Percentiles rank a stretch among this genome's conserved stretches.
Conservation (phyloP, 2,113 vertebrate genomes). For the Synodontis membranacea region DNA sequence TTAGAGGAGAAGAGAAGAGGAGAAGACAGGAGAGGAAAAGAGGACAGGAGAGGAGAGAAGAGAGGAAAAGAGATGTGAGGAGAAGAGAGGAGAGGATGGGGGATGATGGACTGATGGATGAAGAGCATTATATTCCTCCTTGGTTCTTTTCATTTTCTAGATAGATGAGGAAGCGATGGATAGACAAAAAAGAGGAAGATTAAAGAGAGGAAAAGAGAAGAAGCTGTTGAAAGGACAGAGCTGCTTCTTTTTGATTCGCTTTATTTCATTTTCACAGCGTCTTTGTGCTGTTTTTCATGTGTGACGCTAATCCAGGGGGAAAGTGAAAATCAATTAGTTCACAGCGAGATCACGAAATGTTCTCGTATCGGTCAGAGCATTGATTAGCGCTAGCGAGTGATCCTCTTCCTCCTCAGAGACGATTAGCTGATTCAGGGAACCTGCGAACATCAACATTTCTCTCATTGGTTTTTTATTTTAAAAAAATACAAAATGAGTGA, state of each 20-base stretch:
- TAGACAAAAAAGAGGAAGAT: neutral
- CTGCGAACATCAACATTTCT: neutral
- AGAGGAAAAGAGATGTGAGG: no score
- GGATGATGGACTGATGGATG: neutral
- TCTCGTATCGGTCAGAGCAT: slow-evolving; percentile 1
- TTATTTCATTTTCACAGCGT: neutral
- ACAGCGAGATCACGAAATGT: neutral
- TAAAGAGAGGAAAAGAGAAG: neutral
- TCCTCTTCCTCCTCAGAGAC: neutral
- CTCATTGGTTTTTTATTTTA: neutral
- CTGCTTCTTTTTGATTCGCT: neutral
- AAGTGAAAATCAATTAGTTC: neutral
- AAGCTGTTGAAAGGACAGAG: neutral
- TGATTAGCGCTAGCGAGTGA: neutral
- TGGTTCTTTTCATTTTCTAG: neutral
- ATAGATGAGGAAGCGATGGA: neutral
- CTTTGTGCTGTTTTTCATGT: neutral
- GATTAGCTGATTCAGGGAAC: neutral
- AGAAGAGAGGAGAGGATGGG: neutral
- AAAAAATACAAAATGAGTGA: neutral
- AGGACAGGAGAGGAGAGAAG: no score
- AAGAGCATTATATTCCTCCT: no score
- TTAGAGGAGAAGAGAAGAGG: no score
- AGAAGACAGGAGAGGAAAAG: no score
- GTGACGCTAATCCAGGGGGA: neutral